These are phyloP conservation scores for Aphelenchoides besseyi DNA, from an alignment of 1,140 invertebrate species.

Conservation along the genomic window DNA sequence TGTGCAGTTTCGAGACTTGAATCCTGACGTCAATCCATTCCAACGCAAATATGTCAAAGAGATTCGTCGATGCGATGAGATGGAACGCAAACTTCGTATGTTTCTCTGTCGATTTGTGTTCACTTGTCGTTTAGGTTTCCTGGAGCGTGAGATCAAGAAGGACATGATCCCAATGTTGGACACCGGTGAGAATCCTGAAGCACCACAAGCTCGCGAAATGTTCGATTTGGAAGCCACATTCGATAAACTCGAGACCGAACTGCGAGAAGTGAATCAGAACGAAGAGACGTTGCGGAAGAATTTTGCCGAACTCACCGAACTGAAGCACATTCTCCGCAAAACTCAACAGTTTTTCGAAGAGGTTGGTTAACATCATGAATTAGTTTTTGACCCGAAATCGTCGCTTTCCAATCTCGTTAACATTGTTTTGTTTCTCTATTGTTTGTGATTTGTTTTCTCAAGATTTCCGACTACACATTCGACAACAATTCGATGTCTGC, in stretches of 20 bases:
- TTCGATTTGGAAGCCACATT: constrained; percentile 89
- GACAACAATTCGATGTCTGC: no score
- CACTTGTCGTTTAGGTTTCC: constrained; percentile 69
- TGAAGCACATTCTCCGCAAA: constrained; percentile 86
- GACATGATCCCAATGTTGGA: constrained; percentile 87
- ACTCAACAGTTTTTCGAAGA: constrained; percentile 87
- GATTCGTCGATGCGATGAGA: constrained; percentile 84
- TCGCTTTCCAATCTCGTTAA: no score
- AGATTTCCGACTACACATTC: no score
- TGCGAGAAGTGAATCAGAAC: constrained; percentile 85
- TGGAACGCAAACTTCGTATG: constrained; percentile 80
- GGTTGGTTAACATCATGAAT: no score
- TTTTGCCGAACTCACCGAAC: constrained; percentile 84
- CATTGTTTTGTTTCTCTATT: background rate
- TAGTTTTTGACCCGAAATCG: no score
- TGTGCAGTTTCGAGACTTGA: constrained; percentile 85
- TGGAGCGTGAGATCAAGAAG: constrained; percentile 91
- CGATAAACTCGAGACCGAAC: constrained; percentile 86
- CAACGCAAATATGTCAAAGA: constrained; percentile 84
- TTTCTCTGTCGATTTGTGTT: constrained; percentile 19
- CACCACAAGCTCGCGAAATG: constrained; percentile 91
- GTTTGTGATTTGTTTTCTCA: background rate
- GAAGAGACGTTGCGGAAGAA: constrained; percentile 88
- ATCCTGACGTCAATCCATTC: constrained; percentile 62
- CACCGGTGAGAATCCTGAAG: constrained; percentile 84